A percentile compares a stretch with the other conserved stretches of the same genome.
Conservation (phyloP, 2,888 invertebrate genomes). For the Phanerotoma sp. region DNA sequence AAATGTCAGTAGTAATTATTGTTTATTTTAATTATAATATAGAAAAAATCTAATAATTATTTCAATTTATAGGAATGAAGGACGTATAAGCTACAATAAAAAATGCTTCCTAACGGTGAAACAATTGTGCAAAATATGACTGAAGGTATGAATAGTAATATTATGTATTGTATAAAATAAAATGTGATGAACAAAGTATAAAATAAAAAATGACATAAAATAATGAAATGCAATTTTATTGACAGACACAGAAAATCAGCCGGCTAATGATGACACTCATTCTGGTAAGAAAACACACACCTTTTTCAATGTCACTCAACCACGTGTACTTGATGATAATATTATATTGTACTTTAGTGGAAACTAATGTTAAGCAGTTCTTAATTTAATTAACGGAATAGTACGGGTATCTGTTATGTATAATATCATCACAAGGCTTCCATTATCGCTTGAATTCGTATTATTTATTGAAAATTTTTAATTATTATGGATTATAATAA, state of each 20-base stretch:
- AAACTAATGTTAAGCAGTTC: constrained; percentile 27
- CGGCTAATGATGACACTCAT: constrained; percentile 45
- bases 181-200: background rate
- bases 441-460: background rate
- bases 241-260: constrained; percentile 50
- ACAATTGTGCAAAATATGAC: constrained; percentile 48
- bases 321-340: background rate
- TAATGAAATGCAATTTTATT: too few relatives aligned
- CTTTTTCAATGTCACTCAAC: constrained; percentile 30
- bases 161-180: background rate
- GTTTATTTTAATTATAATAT: too few relatives aligned
- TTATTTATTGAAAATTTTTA: background rate
- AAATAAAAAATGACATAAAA: too few relatives aligned
- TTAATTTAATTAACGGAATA: constrained; percentile 33
- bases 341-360: too few relatives aligned
- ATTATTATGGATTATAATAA: constrained; percentile 14
- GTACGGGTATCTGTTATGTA: constrained; percentile 34
- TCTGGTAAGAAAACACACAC: constrained; percentile 46
- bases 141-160: constrained; percentile 44
- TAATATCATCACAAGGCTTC: constrained; percentile 34
- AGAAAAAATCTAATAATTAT: too few relatives aligned
- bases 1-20: too few relatives aligned
- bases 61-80: too few relatives aligned
- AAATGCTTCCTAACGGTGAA: constrained; percentile 51
- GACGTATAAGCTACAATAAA: constrained; percentile 17